Base-by-base conservation (phyloP, 2,113 vertebrate species). In the Campylorhamphus procurvoides region DNA sequence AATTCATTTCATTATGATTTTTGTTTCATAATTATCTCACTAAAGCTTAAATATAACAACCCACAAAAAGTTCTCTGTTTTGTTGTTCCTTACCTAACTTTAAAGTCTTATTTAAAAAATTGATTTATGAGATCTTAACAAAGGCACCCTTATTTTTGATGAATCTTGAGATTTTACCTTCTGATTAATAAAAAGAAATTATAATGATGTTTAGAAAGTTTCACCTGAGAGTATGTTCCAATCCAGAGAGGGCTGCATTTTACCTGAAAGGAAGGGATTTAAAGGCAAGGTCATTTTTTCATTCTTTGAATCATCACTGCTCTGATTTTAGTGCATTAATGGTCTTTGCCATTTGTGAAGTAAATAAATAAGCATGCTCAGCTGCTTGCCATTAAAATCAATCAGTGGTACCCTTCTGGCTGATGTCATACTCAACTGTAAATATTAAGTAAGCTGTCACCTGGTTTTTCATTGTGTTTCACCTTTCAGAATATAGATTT, bases 301-400 rank as follows among this genome's bases (percentile, higher is more conserved):
- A 94, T 97, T 95, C 87, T 96, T 91, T 67, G 35, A 91, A 90
- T 92, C 22, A 49, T 64, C 79, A 76, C 29, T 90, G 75, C 80
- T 97, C 82, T 59, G 67, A 92, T 93, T 91, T 90, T 94, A 94
- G 77, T 86, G 83, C 95, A 96, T 97, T 97, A 97, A 97, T 96
- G 85, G 84, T 94, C 87, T 97, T 96, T 97, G 92, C 77, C 89
- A 96, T 96, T 97, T 96, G 88, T 96, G 90, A 96, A 94, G 86
- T 93, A 97, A 93, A n/a, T n/a, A 97, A 97, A 97, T 97, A 97
- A 87, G 25, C 76, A 16, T 96, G 91, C 93, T 97, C 96, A 97
- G 94, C 95, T 97, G 47, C 94, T 97, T 97, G 97, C 95, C 96
- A 94, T 98, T 98, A 97, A 97, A 97, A 97, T 98, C 97, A 97